These are phyloP conservation scores for Prionace glauca DNA, from an alignment of 2,797 vertebrate species.

Conservation along the genomic window DNA sequence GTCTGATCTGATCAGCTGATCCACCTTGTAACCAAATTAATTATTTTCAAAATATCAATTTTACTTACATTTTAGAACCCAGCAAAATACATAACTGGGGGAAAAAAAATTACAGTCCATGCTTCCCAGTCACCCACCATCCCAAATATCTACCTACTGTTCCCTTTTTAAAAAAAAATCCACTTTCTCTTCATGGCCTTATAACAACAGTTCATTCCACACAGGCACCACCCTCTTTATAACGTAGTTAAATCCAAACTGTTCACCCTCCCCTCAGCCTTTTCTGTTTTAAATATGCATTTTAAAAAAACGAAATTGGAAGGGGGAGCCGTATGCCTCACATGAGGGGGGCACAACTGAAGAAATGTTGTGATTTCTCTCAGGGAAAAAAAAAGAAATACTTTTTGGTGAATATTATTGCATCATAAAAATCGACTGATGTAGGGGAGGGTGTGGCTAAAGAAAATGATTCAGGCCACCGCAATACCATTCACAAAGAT, in stretches of 20 bases:
- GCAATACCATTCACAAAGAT: not conserved
- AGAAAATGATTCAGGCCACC: not conserved
- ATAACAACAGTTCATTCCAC: not conserved
- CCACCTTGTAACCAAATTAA: not conserved
- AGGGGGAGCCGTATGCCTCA: not conserved
- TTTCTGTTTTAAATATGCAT: not conserved
- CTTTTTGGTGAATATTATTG: conserved; percentile 18
- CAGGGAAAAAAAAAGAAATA: not conserved
- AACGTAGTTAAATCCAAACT: conserved; percentile 23
- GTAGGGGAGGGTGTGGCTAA: conserved; percentile 23
- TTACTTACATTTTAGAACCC: not conserved
- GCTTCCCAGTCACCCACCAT: not conserved
- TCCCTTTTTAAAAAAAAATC: not conserved
- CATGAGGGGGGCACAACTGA: too few relatives aligned
- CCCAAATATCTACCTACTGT: not conserved
- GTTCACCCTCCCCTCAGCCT: not conserved
- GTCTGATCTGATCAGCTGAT: not conserved
- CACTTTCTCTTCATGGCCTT: not conserved
- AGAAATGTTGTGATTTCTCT: not conserved
- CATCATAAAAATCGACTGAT: conserved; percentile 30
- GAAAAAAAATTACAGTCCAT: not conserved
- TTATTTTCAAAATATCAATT: not conserved
- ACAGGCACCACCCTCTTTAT: not conserved
- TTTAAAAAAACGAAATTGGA: not conserved
- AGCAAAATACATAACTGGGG: not conserved